Conservation (phyloP, 2,113 vertebrate species). For the Triplophysa rosa region DNA sequence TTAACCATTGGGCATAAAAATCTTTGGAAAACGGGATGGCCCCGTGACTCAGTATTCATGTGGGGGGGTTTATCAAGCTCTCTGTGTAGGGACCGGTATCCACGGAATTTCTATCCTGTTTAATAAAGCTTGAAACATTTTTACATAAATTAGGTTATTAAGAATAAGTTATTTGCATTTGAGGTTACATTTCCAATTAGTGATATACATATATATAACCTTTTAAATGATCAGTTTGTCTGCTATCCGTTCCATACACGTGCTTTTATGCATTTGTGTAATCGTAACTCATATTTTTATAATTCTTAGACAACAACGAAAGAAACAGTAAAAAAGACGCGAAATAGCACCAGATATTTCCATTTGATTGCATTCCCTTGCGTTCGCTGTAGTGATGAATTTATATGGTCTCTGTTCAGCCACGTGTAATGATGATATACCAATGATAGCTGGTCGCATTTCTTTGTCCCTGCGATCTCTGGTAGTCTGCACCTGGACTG, state of each 20-base stretch:
- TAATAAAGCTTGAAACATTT: neutral
- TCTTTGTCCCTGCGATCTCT: constrained; percentile 57
- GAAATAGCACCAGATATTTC: neutral
- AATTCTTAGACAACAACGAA: constrained; percentile 78
- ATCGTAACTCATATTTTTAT: constrained; percentile 60
- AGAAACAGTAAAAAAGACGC: constrained; percentile 40
- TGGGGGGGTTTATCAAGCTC: constrained; percentile 10
- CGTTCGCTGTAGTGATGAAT: constrained; percentile 7
- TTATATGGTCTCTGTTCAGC: constrained; percentile 47
- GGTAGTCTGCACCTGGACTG: neutral
- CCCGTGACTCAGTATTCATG: constrained; percentile 55
- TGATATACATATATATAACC: neutral
- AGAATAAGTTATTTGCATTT: no score
- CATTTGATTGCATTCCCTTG: neutral
- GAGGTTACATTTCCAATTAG: no score
- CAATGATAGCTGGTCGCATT: constrained; percentile 56
- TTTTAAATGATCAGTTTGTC: neutral
- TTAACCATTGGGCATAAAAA: neutral
- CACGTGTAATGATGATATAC: constrained; percentile 62
- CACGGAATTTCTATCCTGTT: neutral
- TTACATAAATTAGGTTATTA: no score
- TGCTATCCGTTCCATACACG: neutral
- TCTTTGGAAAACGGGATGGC: constrained; percentile 46
- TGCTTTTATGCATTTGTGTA: constrained; percentile 13
- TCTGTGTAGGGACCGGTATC: neutral